Evolutionary conservation across 2,113 vertebrate species (phyloP).

Genomic region (Pluvialis apricaria): DNA sequence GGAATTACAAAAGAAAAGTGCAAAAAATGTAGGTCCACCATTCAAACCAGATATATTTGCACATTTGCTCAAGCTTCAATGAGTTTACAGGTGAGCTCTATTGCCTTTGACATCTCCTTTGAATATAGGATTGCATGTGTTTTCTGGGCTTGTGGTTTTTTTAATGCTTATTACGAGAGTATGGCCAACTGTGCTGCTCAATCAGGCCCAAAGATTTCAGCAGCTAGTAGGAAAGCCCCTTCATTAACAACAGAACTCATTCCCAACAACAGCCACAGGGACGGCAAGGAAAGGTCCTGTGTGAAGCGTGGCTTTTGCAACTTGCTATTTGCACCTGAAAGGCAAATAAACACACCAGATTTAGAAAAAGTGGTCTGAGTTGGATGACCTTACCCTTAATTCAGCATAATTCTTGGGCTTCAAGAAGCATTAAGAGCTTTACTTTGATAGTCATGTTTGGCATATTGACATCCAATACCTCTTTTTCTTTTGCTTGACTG

Average conservation of each 20-base stretch:
- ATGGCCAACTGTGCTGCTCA: background rate
- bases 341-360: background rate
- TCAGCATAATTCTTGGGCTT: constrained; percentile 1
- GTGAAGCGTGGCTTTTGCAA: background rate
- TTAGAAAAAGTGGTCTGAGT: background rate
- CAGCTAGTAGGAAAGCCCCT: background rate
- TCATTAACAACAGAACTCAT: background rate
- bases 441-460: background rate
- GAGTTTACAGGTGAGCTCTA: background rate
- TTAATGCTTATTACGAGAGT: background rate
- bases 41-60: background rate
- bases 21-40: background rate
- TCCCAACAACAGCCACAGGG: background rate
- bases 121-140: background rate
- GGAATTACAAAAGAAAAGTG: background rate
- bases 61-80: background rate
- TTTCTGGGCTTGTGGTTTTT: background rate
- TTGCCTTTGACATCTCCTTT: background rate
- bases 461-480: background rate
- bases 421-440: background rate
- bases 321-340: background rate
- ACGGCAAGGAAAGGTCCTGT: background rate
- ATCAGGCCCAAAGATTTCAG: background rate
- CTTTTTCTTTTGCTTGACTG: background rate
- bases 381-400: constrained; percentile 11